These are phyloP conservation scores for Nephila pilipes DNA, from an alignment of 1,140 invertebrate species.

Conservation along the genomic window DNA sequence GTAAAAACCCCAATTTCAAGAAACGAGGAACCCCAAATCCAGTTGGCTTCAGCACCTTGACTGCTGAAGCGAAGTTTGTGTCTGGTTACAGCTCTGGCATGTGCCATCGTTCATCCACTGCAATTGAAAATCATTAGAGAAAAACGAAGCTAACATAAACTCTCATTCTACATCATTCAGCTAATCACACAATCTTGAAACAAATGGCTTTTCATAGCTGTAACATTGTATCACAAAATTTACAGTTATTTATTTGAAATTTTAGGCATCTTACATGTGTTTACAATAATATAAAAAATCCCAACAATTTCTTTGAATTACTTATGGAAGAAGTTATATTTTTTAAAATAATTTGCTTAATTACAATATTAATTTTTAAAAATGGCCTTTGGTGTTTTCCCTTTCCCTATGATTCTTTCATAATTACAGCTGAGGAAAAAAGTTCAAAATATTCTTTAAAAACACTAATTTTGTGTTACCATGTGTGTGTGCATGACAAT, in stretches of 20 bases:
- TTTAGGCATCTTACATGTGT: background rate
- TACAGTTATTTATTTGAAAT: background rate
- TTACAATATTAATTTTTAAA: background rate
- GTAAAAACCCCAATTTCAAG: constrained; percentile 63
- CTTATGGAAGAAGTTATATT: background rate
- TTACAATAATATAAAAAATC: background rate
- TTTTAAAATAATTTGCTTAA: background rate
- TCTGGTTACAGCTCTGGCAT: constrained; percentile 34
- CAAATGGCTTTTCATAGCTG: background rate
- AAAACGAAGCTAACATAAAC: constrained; percentile 65
- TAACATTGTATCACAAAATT: background rate
- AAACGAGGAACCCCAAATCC: constrained; percentile 45
- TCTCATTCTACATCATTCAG: constrained; percentile 43
- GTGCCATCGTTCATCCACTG: constrained; percentile 66
- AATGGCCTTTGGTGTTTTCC: too few relatives aligned
- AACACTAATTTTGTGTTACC: too few relatives aligned
- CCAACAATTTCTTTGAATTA: background rate
- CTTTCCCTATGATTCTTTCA: too few relatives aligned
- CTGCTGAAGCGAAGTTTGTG: constrained; percentile 62
- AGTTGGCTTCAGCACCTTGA: constrained; percentile 71
- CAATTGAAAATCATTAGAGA: constrained; percentile 76
- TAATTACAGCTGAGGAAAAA: too few relatives aligned
- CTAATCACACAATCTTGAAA: background rate
- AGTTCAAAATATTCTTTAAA: too few relatives aligned
- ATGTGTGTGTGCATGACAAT: too few relatives aligned